Evolutionary conservation across 2,888 invertebrate genomes (phyloP), one percentile per base, ranked within the genome.

Genomic region (Bellardia pandia): DNA sequence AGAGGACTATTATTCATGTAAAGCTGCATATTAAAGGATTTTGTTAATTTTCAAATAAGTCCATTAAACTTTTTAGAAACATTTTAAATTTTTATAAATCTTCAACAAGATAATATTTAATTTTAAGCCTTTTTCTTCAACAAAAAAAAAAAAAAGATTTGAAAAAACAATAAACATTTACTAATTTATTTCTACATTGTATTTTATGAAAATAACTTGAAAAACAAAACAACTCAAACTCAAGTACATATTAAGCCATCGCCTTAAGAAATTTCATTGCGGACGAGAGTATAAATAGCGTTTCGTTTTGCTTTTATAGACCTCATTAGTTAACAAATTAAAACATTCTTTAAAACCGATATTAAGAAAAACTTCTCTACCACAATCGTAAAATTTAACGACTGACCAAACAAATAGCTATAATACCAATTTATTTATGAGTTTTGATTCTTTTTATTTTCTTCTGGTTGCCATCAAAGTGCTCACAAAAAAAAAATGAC

Each of bases 351-450:
- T 79, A 66, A 76, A 80, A 83, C 72, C 42, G 23, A 33, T 40
- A 84, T 58, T 51, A 75, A 72, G 51, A 51, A 75, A 81, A 85
- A 68, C 72, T 74, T 85, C 81, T 78, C 69, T 37, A 82, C 56
- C 78, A 82, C 45, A 85, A 66, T 72, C 87, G 56, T 87, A 78
- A 87, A 87, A 85, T 85, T 85, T 87, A 81, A 87, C 74, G 85
- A 81, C 74, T 85, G 87, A 62, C 87, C 81, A 87, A 86, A 77
- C 75, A 77, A 77, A 85, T 78, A 87, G 84, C 86, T 76, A 45
- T 84, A 77, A 84, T 80, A 56, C 68, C 85, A 78, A 78, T 72
- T 84, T 78, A 84, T 77, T 78, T 84, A 84, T 77, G 71, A 77
- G 84, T 78, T 84, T 83, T 84, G 81, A 81, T 81, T 58, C 68